phyloP scores from a whole-genome alignment of 2,888 invertebrate species.

The Pasiphila rectangulata region DNA sequence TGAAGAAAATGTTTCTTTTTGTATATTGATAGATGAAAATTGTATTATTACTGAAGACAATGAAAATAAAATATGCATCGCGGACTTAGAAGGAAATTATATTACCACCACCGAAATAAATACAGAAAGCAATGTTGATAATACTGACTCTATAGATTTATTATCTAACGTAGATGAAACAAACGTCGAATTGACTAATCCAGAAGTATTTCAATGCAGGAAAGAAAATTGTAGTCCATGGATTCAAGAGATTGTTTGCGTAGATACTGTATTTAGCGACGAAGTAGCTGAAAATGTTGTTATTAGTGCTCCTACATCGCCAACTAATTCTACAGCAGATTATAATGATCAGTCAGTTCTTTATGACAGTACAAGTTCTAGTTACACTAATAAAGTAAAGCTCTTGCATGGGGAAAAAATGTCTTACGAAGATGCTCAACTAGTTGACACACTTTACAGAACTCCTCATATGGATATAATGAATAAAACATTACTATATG shows the following conservation, averaged over 20 bases:
- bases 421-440: slow-evolving; percentile 53
- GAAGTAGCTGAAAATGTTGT: slow-evolving; percentile 64
- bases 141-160: slow-evolving; percentile 9
- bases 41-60: slow-evolving; percentile 63
- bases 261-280: slow-evolving; percentile 72
- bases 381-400: slow-evolving; percentile 53
- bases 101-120: slow-evolving; percentile 36
- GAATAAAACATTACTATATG: slow-evolving; percentile 51
- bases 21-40: slow-evolving; percentile 67
- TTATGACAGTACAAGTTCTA: slow-evolving; percentile 39
- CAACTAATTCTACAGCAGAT: slow-evolving; percentile 42
- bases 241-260: slow-evolving; percentile 71
- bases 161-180: slow-evolving; percentile 21
- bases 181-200: slow-evolving; percentile 39
- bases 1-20: slow-evolving; percentile 66
- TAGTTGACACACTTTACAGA: slow-evolving; percentile 61
- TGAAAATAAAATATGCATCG: slow-evolving; percentile 57
- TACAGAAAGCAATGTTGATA: slow-evolving; percentile 32
- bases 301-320: slow-evolving; percentile 49
- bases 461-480: slow-evolving; percentile 68
- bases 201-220: slow-evolving; percentile 38
- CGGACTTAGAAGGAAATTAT: slow-evolving; percentile 52
- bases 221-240: slow-evolving; percentile 54
- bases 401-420: slow-evolving; percentile 60
- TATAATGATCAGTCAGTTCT: slow-evolving; percentile 38